These are phyloP conservation scores for Gerris buenoi DNA, from an alignment of 1,140 invertebrate genomes.

Conservation along the genomic window DNA sequence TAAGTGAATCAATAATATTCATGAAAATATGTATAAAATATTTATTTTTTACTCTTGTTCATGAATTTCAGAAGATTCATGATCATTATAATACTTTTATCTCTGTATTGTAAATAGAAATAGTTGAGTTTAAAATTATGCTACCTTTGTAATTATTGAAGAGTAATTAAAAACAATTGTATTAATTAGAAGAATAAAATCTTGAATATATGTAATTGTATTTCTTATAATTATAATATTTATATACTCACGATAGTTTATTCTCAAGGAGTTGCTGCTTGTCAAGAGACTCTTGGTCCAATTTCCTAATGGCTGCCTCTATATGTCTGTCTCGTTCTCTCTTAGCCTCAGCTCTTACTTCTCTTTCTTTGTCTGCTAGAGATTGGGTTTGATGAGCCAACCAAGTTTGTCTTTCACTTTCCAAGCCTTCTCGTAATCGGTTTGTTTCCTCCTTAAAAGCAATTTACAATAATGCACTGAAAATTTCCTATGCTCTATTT, in stretches of 20 bases:
- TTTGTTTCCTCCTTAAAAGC: conserved; percentile 35
- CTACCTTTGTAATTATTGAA: too few relatives aligned
- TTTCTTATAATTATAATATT: too few relatives aligned
- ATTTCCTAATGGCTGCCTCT: conserved; percentile 42
- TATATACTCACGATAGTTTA: conserved; percentile 36
- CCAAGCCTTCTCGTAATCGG: conserved; percentile 35
- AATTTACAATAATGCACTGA: neutral
- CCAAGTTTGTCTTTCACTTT: conserved; percentile 39
- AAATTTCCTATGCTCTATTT: too few relatives aligned
- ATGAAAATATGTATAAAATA: too few relatives aligned
- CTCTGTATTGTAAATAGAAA: too few relatives aligned
- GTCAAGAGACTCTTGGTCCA: conserved; percentile 41
- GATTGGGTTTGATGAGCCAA: conserved; percentile 35
- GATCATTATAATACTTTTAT: too few relatives aligned
- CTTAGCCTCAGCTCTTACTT: conserved; percentile 40
- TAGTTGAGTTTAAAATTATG: too few relatives aligned
- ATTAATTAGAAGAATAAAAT: too few relatives aligned
- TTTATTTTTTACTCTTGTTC: too few relatives aligned
- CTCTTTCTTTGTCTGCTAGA: conserved; percentile 38
- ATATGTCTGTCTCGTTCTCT: conserved; percentile 48
- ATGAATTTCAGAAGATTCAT: too few relatives aligned
- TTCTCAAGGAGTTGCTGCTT: conserved; percentile 39
- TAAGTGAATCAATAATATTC: conserved; percentile 11
- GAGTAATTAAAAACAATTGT: too few relatives aligned
- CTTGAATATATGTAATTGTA: too few relatives aligned